phyloP scores from a whole-genome alignment of 2,888 invertebrate genomes.

The Tetranychus truncatus region DNA sequence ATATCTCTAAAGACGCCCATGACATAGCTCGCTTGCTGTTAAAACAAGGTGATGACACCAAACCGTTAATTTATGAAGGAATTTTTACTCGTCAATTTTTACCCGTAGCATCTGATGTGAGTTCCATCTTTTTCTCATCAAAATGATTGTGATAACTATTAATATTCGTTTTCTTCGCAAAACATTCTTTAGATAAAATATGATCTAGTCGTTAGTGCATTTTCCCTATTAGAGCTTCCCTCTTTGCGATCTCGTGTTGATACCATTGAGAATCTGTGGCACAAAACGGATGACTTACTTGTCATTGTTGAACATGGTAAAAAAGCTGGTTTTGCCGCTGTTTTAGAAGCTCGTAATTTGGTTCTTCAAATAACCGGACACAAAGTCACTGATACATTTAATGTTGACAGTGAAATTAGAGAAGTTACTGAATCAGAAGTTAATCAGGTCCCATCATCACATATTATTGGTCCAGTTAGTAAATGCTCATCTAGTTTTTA shows the following conservation, averaged over 20 bases:
- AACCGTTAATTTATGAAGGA: constrained; percentile 39
- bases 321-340: constrained; percentile 54
- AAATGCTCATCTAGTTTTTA: neutral
- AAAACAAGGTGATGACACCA: constrained; percentile 45
- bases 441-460: neutral
- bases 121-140: constrained; percentile 21
- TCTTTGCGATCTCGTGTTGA: constrained; percentile 46
- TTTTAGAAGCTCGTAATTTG: constrained; percentile 67
- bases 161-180: constrained; percentile 27
- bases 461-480: constrained; percentile 19
- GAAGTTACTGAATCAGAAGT: neutral
- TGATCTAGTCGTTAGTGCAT: constrained; percentile 61
- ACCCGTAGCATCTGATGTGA: constrained; percentile 44
- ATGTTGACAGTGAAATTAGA: neutral
- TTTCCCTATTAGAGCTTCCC: constrained; percentile 59
- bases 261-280: constrained; percentile 58
- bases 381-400: constrained; percentile 13
- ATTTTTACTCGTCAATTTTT: constrained; percentile 62
- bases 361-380: constrained; percentile 41
- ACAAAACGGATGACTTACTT: constrained; percentile 59
- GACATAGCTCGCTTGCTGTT: constrained; percentile 55
- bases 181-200: constrained; percentile 41
- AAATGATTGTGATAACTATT: constrained; percentile 18
- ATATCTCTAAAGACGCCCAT: constrained; percentile 60
- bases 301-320: constrained; percentile 67